Percentiles rank a stretch among this genome's conserved stretches.
phyloP scores from a whole-genome alignment of 2,113 vertebrate species.

The Stigmatopora argus region DNA sequence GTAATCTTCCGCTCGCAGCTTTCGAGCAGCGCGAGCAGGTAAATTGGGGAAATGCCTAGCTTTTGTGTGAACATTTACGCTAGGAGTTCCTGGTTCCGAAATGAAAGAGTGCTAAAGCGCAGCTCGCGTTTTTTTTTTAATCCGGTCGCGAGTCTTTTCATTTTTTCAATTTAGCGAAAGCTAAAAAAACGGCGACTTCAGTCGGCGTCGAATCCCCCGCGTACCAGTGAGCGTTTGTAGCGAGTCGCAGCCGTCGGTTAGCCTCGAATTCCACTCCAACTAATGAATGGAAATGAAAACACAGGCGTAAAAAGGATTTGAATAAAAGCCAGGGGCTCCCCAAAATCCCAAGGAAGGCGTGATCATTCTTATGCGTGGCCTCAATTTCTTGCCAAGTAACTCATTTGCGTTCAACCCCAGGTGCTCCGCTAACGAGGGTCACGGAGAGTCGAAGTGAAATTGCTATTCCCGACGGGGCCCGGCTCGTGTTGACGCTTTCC shows the following conservation, averaged over 20 bases:
- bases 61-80: background rate
- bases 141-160: too few relatives aligned
- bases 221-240: background rate
- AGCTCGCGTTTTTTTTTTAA: too few relatives aligned
- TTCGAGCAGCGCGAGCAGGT: too few relatives aligned
- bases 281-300: constrained; percentile 43
- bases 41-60: background rate
- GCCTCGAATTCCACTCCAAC: constrained; percentile 17
- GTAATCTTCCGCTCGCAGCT: background rate
- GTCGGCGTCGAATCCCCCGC: background rate
- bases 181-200: too few relatives aligned
- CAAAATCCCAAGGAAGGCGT: constrained; percentile 49
- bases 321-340: constrained; percentile 40
- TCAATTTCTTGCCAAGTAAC: constrained; percentile 49
- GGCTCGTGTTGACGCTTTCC: constrained; percentile 15
- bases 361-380: constrained; percentile 56
- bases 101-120: too few relatives aligned
- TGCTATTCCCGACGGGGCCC: constrained; percentile 34
- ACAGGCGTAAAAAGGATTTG: constrained; percentile 26
- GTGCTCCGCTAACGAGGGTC: constrained; percentile 64
- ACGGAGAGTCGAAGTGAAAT: constrained; percentile 50
- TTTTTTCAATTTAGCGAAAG: too few relatives aligned
- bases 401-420: constrained; percentile 33
- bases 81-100: background rate
- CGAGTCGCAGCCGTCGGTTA: constrained; percentile 2